A percentile compares a stretch with the other conserved stretches of the same genome.
Conservation (phyloP, 1,140 invertebrate species). For the Tetragnatha versicolor region DNA sequence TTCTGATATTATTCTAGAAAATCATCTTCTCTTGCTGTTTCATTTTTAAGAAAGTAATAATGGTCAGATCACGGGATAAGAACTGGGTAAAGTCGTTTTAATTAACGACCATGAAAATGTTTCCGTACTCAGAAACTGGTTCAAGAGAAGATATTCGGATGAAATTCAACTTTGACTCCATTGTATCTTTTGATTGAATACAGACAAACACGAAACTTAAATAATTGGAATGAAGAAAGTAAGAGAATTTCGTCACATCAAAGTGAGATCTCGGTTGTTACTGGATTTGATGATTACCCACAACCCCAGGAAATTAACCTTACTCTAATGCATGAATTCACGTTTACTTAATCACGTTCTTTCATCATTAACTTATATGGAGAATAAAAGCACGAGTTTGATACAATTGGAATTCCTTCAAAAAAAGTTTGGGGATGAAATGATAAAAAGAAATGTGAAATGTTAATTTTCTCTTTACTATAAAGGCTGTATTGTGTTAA, state of each 20-base stretch:
- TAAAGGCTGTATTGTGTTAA: too few species aligned
- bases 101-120: conserved; percentile 23
- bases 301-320: too few species aligned
- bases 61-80: conserved; percentile 17
- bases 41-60: conserved; percentile 7
- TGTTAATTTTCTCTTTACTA: too few species aligned
- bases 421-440: too few species aligned
- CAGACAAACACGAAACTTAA: not conserved
- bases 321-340: too few species aligned
- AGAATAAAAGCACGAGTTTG: too few species aligned
- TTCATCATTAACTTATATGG: too few species aligned
- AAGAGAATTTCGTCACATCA: conserved; percentile 2
- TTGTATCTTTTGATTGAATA: conserved; percentile 5
- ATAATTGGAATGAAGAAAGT: not conserved
- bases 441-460: too few species aligned
- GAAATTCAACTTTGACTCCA: conserved; percentile 11
- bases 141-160: not conserved
- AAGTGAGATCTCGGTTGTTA: conserved; percentile 9
- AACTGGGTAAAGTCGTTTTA: conserved; percentile 21
- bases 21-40: not conserved
- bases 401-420: too few species aligned
- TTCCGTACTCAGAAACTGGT: conserved; percentile 20
- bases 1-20: too few species aligned
- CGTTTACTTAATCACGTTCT: too few species aligned
- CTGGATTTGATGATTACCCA: too few species aligned